A percentile compares a stretch with the other conserved stretches of the same genome.
Evolutionary conservation across 2,797 vertebrate species (phyloP).

Genomic region (Fistularia commersonii): DNA sequence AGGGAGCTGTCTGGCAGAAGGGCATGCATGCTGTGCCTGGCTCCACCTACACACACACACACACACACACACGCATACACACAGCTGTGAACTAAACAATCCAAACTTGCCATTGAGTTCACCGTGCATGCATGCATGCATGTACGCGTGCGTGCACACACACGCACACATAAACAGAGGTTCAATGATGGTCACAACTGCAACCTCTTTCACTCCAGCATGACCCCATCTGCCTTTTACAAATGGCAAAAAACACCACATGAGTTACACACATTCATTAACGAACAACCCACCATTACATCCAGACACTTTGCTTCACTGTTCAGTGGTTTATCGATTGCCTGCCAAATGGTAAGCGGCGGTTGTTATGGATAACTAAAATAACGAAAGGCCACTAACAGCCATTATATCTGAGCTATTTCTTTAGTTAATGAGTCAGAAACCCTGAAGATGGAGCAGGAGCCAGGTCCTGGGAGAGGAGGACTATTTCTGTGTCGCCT

Average conservation of each 20-base stretch:
- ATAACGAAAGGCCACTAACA: conserved; percentile 58
- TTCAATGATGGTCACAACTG: conserved; percentile 13
- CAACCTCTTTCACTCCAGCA: conserved; percentile 19
- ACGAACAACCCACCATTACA: conserved; percentile 35
- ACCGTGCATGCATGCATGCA: conserved; percentile 2
- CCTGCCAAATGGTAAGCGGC: conserved; percentile 54
- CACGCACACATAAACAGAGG: conserved; percentile 24
- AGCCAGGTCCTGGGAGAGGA: conserved; percentile 56
- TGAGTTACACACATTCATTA: conserved; percentile 13
- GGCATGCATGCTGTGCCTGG: conserved; percentile 53
- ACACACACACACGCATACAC: conserved; percentile 71
- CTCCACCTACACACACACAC: conserved; percentile 59
- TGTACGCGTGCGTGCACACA: not conserved
- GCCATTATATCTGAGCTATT: conserved; percentile 34
- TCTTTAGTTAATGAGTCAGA: conserved; percentile 59
- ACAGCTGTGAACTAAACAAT: conserved; percentile 69
- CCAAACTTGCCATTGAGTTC: conserved; percentile 46
- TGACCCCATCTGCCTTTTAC: conserved; percentile 17
- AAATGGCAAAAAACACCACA: conserved; percentile 15
- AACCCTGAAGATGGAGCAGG: conserved; percentile 59
- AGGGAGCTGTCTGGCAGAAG: conserved; percentile 65
- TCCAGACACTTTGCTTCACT: conserved; percentile 41
- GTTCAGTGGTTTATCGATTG: conserved; percentile 45
- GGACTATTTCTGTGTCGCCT: conserved; percentile 73
- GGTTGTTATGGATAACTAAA: conserved; percentile 57